Evolutionary conservation across 2,113 vertebrate species (phyloP).

Genomic region (Herpetotheres cachinnans): DNA sequence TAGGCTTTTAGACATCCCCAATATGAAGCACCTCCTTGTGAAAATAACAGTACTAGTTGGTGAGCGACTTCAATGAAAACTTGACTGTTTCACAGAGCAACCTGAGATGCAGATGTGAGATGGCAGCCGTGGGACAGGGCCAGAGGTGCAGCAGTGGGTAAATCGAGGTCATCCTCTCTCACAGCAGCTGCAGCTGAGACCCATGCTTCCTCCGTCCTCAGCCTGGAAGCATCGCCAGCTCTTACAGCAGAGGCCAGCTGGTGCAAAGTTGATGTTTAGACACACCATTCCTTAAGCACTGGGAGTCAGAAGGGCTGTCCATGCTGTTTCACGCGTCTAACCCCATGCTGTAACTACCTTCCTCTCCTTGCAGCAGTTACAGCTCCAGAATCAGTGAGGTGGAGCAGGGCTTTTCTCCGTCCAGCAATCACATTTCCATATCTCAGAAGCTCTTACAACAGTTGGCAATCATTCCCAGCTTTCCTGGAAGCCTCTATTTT

Average conservation of each 20-base stretch:
- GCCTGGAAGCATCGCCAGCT: not conserved
- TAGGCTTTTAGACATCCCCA: not conserved
- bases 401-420: not conserved
- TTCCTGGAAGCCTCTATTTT: not conserved
- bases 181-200: not conserved
- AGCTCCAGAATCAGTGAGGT: not conserved
- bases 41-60: not conserved
- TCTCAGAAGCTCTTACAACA: not conserved
- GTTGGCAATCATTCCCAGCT: not conserved
- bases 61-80: not conserved
- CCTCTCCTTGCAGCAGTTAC: not conserved
- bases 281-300: not conserved
- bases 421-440: not conserved
- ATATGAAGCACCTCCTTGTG: not conserved
- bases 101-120: not conserved
- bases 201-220: not conserved
- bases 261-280: not conserved
- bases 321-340: not conserved
- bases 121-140: not conserved
- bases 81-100: not conserved
- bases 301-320: not conserved
- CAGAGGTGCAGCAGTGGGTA: not conserved
- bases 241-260: not conserved
- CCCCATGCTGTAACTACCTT: not conserved
- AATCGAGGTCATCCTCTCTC: not conserved